Evolutionary conservation across 2,888 invertebrate genomes (phyloP).

Genomic region (Xylota segnis): DNA sequence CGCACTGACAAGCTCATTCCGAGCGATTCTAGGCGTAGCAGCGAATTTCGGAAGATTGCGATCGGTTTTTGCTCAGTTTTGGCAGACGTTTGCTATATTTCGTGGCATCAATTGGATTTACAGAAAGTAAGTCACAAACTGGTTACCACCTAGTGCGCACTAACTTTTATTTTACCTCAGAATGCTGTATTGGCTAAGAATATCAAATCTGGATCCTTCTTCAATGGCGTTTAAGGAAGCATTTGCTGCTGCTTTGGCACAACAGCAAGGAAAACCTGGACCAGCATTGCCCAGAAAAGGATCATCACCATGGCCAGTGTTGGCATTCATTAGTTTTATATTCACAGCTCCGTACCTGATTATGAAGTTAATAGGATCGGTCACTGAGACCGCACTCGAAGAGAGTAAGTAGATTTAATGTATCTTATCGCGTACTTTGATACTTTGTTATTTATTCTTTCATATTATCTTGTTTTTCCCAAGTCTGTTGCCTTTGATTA

Average conservation of each 20-base stretch:
- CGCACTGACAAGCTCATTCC: slow-evolving; percentile 97
- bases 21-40: slow-evolving; percentile 97
- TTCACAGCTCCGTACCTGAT: slow-evolving; percentile 96
- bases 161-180: slow-evolving; percentile 75
- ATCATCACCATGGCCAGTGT: slow-evolving; percentile 92
- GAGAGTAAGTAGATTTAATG: slow-evolving; percentile 85
- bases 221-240: slow-evolving; percentile 85
- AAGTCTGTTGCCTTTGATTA: slow-evolving; percentile 35
- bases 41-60: slow-evolving; percentile 96
- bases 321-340: slow-evolving; percentile 95
- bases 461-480: background rate
- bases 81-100: slow-evolving; percentile 94
- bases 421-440: slow-evolving; percentile 39
- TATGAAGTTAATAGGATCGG: slow-evolving; percentile 90
- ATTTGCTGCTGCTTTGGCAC: slow-evolving; percentile 83
- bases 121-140: slow-evolving; percentile 85
- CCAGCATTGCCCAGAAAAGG: slow-evolving; percentile 81
- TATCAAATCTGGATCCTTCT: slow-evolving; percentile 83
- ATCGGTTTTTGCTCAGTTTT: slow-evolving; percentile 93
- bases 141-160: background rate
- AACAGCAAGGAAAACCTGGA: slow-evolving; percentile 83
- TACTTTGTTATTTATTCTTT: slow-evolving; percentile 7
- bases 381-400: slow-evolving; percentile 86
- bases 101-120: slow-evolving; percentile 92
- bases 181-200: slow-evolving; percentile 82